Evolutionary conservation across 2,888 invertebrate species (phyloP), one percentile per base, ranked within the genome.

Genomic region (Tetragonisca angustula): DNA sequence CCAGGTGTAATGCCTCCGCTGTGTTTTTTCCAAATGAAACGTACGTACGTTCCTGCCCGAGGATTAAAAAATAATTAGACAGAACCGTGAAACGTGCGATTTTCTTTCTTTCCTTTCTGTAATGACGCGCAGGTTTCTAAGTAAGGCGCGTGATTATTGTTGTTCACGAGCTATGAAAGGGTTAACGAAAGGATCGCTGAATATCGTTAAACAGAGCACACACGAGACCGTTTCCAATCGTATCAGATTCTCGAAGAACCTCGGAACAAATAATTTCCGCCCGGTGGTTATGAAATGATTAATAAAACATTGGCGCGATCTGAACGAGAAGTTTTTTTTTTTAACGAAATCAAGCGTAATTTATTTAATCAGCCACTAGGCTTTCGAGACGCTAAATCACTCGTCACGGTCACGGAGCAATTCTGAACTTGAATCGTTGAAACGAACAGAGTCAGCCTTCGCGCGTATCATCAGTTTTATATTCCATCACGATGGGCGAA

Each of bases 381-480:
- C 36, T 36, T 36, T 9, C 6, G 36, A 0, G 36, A 36, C 1
- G 36, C 36, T 1, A 36, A 36, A 36, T 36, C 36, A 36, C 9
- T 36, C 36, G 36, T 9, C 36, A 9, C 36, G 36, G 9, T 36
- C 36, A 4, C 32, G 4, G 4, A 4, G 36, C 36, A 36, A 43
- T 52, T 32, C 4, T 5, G 21, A 49, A 76, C 32, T 61, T 61
- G 21, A 54, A 21, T 19, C 21, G 21, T 56, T 13, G n/a, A 2
- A 56, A 56, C 56, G n/a, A 15, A 56, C 13, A 56, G n/a, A 21
- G n/a, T 56, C 27, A 64, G 27, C 27, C 72, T 65, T n/a, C 32
- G 43, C 68, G 54, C 27, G 11, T 5, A 43, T 71, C 59, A 79
- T 67, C 71, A 79, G 67, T 81, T 81, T 79, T 50, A 59, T 79